Evolutionary conservation across 2,113 vertebrate species (phyloP).

Genomic region (Sceloporus tristichus): DNA sequence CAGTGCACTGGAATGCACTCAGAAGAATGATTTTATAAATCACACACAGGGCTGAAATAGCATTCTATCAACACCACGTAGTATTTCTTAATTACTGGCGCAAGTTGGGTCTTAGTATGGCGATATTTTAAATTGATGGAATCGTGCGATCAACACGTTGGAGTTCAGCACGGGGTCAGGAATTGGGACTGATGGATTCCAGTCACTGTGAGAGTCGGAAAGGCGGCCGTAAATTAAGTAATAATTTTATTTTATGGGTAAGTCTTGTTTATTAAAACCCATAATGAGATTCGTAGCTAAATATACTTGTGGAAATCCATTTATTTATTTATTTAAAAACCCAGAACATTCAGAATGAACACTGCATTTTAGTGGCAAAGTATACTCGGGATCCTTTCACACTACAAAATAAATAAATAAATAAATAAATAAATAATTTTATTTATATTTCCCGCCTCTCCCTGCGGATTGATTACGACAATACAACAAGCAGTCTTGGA

Average conservation of each 20-base stretch:
- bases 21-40: slow-evolving; percentile 70
- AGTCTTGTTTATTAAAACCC: background rate
- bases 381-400: too few species aligned
- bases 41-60: slow-evolving; percentile 42
- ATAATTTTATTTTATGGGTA: background rate
- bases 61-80: slow-evolving; percentile 43
- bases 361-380: too few species aligned
- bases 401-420: too few species aligned
- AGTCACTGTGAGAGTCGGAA: background rate
- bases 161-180: slow-evolving; percentile 14
- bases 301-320: background rate
- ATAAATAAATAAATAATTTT: too few species aligned
- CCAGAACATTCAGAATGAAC: too few species aligned
- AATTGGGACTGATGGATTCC: rapidly evolving
- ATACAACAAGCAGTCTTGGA: too few species aligned
- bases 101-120: background rate
- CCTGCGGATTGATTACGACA: too few species aligned
- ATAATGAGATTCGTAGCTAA: slow-evolving; percentile 4
- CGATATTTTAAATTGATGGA: background rate
- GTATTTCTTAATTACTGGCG: slow-evolving; percentile 2
- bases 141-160: background rate
- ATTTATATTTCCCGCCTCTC: too few species aligned
- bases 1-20: slow-evolving; percentile 59
- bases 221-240: rapidly evolving
- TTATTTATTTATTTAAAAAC: too few species aligned